phyloP scores from a whole-genome alignment of 2,797 vertebrate species.

The Tapirus indicus region DNA sequence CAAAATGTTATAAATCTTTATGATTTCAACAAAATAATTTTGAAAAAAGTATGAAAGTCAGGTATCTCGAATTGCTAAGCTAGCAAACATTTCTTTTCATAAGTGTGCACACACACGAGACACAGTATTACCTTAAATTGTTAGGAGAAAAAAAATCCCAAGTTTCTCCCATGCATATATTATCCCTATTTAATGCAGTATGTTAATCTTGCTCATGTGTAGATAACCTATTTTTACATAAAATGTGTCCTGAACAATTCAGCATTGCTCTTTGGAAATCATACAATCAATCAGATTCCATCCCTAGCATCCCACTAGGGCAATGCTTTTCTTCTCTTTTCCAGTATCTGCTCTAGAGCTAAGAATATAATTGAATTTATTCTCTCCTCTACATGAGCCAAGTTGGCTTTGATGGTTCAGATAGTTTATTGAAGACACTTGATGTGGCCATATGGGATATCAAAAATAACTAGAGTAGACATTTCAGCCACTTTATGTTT shows the following conservation, averaged over 20 bases:
- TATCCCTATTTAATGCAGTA: not conserved
- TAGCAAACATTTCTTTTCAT: not conserved
- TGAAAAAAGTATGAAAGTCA: too few relatives aligned
- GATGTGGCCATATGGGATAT: not conserved
- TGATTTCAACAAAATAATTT: too few relatives aligned
- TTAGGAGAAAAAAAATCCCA: not conserved
- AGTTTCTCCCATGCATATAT: not conserved
- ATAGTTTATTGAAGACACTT: constrained; percentile 59
- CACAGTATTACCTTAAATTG: not conserved
- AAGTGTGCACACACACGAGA: not conserved
- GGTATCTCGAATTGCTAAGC: not conserved
- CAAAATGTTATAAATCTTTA: too few relatives aligned
- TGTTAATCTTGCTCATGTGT: not conserved
- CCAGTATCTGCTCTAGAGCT: not conserved
- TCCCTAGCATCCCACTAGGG: not conserved
- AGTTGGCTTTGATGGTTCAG: constrained; percentile 38
- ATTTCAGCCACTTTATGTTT: not conserved
- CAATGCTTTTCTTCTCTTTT: not conserved
- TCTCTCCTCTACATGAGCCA: constrained; percentile 48
- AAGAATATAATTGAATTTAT: constrained; percentile 46
- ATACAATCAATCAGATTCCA: not conserved
- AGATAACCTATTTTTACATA: constrained; percentile 12
- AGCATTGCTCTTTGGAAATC: not conserved
- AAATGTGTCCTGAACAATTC: not conserved
- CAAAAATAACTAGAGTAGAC: constrained; percentile 32